Base-by-base conservation (phyloP, 92 coral and sea anemone genomes). In the Phenganax marumi region DNA sequence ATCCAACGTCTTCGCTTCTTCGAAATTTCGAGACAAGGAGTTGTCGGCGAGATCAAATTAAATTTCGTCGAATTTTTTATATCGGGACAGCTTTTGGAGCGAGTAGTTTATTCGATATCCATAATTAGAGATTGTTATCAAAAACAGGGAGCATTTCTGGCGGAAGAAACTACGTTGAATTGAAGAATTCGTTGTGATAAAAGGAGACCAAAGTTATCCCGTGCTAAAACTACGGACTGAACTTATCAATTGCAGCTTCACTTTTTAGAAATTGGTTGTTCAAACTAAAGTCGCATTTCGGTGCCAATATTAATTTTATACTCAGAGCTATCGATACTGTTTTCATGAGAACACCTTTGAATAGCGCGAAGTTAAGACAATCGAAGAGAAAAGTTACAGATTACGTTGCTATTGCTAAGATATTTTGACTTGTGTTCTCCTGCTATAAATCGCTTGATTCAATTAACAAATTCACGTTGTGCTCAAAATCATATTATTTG, bases 151-250 rank as follows among this genome's bases (percentile, higher is more conserved):
- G 9, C 17, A 3, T 22, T 19, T 19, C 46, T 64, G 47, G 12
- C 12, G 16, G 6, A 25, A 10, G 26, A 12, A 12, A 25, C 0
- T 1, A 23, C 26, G 12, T 66, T 1, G 9, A 66, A 66, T 47
- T 66, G 72, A 66, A 66, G 72, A 66, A 2, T 66, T 62, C 13
- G 10, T 66, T 66, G 49, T 66, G 72, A 49, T 66, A 66, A 66
- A 58, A 18, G 14, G 8, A 58, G 21, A 58, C 22, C 21, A 58
- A 58, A 58, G n/a, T 18, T 6, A 58, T 23, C 22, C 65, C 8
- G 8, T 23, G 23, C 4, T 58, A 16, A 18, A 18, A 58, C 22
- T 18, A 58, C 22, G 22, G n/a, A 62, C 68, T 62, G 22, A 62
- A 33, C 3, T 33, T 33, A 33, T 33, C 43, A 33, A 33, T 33